Percentiles rank a stretch among this genome's conserved stretches.
These are phyloP conservation scores for Coelogynopora nodosa DNA, from an alignment of 2,888 invertebrate genomes.

Conservation along the genomic window DNA sequence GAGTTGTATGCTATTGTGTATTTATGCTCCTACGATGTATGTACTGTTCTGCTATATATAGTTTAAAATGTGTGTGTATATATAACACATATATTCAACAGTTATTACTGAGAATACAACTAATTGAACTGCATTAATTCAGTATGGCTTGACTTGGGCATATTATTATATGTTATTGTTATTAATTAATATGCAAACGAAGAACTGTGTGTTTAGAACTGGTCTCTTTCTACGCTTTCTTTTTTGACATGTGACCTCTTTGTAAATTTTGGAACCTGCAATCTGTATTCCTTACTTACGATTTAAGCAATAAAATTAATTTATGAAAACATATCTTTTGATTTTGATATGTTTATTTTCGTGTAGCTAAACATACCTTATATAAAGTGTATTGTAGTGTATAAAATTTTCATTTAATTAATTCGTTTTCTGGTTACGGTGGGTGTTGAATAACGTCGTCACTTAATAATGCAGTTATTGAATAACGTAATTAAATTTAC, in stretches of 20 bases:
- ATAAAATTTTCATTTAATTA: not conserved
- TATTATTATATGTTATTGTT: no score
- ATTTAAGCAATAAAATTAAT: not conserved
- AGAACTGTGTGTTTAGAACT: not conserved
- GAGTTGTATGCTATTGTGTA: no score
- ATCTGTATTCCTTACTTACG: not conserved
- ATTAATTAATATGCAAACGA: not conserved
- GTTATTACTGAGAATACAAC: not conserved
- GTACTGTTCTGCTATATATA: no score
- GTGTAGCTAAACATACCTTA: no score
- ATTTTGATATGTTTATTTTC: not conserved
- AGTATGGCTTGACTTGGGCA: not conserved
- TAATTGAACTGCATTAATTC: not conserved
- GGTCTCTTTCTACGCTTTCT: not conserved
- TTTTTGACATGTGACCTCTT: not conserved
- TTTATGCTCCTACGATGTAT: no score
- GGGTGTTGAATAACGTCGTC: no score
- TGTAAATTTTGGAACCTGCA: not conserved
- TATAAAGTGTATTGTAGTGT: not conserved
- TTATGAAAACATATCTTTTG: not conserved
- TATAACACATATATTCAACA: not conserved
- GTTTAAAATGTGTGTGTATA: not conserved
- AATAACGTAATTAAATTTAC: no score
- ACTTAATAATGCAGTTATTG: no score
- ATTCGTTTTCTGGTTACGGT: not conserved